Percentiles rank a stretch among this genome's conserved stretches.
These are phyloP conservation scores for Sarcophilus harrisii DNA, from an alignment of 2,797 vertebrate species.

Conservation along the genomic window DNA sequence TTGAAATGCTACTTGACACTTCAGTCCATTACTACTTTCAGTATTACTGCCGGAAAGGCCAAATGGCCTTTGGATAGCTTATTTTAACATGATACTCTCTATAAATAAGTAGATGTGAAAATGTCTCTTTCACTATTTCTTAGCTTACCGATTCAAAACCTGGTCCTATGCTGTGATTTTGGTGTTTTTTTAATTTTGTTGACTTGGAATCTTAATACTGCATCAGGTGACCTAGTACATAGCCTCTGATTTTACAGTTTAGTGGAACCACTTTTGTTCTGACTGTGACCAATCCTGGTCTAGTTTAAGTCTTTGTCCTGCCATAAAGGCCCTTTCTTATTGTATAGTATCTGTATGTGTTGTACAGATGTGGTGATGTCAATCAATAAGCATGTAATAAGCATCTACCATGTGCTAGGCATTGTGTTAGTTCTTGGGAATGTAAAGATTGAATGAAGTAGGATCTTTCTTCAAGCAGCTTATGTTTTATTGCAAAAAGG, in stretches of 20 bases:
- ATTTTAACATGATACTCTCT: not conserved
- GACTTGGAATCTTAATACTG: not conserved
- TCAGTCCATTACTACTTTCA: not conserved
- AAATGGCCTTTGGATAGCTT: not conserved
- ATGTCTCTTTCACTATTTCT: not conserved
- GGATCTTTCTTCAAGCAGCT: not conserved
- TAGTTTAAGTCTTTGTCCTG: not conserved
- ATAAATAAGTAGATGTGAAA: not conserved
- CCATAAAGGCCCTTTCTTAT: not conserved
- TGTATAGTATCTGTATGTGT: not conserved
- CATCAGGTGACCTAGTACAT: not conserved
- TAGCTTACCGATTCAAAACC: conserved; percentile 14
- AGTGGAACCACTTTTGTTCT: not conserved
- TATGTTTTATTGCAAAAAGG: not conserved
- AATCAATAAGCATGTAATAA: not conserved
- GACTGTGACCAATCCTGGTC: not conserved
- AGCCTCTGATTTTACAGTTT: not conserved
- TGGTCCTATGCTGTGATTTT: not conserved
- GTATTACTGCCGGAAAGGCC: not conserved
- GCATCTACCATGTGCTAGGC: not conserved
- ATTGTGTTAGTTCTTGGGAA: not conserved
- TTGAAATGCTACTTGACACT: not conserved
- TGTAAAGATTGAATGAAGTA: not conserved
- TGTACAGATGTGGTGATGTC: not conserved
- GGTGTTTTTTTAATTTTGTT: not conserved